A percentile compares a stretch with the other conserved stretches of the same genome.
phyloP scores from a whole-genome alignment of 2,888 invertebrate species.

The Sturmia bella region DNA sequence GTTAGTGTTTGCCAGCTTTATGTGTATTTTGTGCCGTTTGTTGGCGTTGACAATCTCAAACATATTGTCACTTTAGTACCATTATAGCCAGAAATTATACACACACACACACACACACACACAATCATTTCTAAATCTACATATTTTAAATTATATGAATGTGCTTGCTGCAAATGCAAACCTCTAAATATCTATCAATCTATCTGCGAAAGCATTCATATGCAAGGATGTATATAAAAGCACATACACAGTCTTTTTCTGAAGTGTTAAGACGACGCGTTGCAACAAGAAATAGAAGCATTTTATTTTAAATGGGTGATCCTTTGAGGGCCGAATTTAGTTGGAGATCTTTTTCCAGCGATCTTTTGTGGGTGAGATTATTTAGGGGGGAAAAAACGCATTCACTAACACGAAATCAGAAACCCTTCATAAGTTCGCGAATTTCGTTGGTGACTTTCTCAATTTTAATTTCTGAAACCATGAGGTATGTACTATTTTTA shows the following conservation, averaged over 20 bases:
- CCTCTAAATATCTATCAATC: slow-evolving; percentile 65
- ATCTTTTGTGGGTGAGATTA: too few relatives aligned
- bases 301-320: not conserved
- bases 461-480: too few relatives aligned
- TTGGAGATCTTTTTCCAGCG: too few relatives aligned
- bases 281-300: not conserved
- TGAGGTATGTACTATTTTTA: too few relatives aligned
- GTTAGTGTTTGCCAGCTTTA: slow-evolving; percentile 12
- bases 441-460: too few relatives aligned
- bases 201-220: slow-evolving; percentile 59
- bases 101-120: not conserved
- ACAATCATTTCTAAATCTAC: too few relatives aligned
- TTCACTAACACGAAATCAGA: too few relatives aligned
- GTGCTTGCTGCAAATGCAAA: slow-evolving; percentile 33
- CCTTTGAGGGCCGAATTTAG: too few relatives aligned
- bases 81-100: too few relatives aligned
- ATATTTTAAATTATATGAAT: slow-evolving; percentile 26
- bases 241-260: slow-evolving; percentile 50
- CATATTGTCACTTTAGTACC: slow-evolving; percentile 61
- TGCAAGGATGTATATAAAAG: slow-evolving; percentile 43
- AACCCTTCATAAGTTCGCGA: too few relatives aligned
- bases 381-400: too few relatives aligned
- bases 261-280: not conserved
- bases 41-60: slow-evolving; percentile 74
- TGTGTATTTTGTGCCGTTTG: slow-evolving; percentile 1